These are phyloP conservation scores for Rhodophaea formosa DNA, from an alignment of 2,888 invertebrate genomes.

Conservation along the genomic window DNA sequence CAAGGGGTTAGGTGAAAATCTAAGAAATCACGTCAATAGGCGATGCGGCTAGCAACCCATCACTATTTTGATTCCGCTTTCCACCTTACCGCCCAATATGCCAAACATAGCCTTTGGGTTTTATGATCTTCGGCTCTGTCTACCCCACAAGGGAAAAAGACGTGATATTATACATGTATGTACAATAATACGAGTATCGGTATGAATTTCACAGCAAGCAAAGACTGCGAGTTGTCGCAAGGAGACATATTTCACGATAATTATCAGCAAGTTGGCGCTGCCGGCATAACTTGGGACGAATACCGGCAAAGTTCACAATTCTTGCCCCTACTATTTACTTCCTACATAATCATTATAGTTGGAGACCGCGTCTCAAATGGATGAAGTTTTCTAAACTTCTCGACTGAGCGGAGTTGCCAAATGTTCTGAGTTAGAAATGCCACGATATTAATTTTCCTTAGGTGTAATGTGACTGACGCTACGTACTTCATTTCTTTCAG, in stretches of 20 bases:
- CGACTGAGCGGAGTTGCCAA: not conserved
- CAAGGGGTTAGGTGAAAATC: no score
- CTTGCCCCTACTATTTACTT: slow-evolving; percentile 16
- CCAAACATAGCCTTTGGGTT: no score
- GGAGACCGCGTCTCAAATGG: not conserved
- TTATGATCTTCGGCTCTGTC: no score
- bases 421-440: not conserved
- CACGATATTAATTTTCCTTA: not conserved
- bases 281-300: slow-evolving; percentile 34
- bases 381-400: slow-evolving; percentile 3
- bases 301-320: slow-evolving; percentile 28
- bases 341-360: not conserved
- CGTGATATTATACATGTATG: no score
- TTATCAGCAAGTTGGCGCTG: slow-evolving; percentile 36
- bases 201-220: slow-evolving; percentile 24
- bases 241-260: slow-evolving; percentile 43
- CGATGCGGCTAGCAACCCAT: no score
- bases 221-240: slow-evolving; percentile 29
- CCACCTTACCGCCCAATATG: no score
- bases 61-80: no score
- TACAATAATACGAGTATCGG: not conserved
- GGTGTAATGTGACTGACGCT: no score
- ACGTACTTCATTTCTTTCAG: no score
- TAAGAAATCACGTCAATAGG: no score
- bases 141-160: no score